These are phyloP conservation scores for Rachycentron canadum DNA, from an alignment of 2,797 vertebrate species.

Conservation along the genomic window DNA sequence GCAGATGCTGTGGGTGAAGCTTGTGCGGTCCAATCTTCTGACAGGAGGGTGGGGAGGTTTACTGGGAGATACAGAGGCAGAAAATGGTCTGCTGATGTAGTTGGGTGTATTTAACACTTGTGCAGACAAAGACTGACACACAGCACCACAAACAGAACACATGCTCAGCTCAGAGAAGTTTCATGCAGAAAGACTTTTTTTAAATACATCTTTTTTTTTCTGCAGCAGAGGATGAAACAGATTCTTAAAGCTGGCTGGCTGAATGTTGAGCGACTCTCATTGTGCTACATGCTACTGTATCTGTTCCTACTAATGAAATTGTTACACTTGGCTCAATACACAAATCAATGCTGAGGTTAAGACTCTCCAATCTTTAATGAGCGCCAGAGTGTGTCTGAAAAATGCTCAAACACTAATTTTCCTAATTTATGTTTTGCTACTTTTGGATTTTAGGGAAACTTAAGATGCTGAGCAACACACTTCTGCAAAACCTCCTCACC, in stretches of 20 bases:
- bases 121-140: slow-evolving; percentile 28
- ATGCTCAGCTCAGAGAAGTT: slow-evolving; percentile 6
- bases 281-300: slow-evolving; percentile 16
- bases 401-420: slow-evolving; percentile 3
- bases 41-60: slow-evolving; percentile 75
- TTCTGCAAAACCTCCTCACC: slow-evolving; percentile 27
- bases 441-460: slow-evolving; percentile 27
- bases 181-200: neutral
- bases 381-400: neutral
- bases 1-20: slow-evolving; percentile 46
- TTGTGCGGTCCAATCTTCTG: slow-evolving; percentile 75
- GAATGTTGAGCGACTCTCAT: neutral
- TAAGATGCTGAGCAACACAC: slow-evolving; percentile 37
- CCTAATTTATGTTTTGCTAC: slow-evolving; percentile 22
- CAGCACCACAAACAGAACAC: slow-evolving; percentile 27
- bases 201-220: neutral
- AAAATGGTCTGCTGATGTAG: slow-evolving; percentile 74
- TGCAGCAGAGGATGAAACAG: neutral
- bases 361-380: slow-evolving; percentile 31
- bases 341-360: slow-evolving; percentile 42
- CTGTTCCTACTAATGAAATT: slow-evolving; percentile 30
- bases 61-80: slow-evolving; percentile 73
- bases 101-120: slow-evolving; percentile 63
- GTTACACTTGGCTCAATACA: slow-evolving; percentile 33
- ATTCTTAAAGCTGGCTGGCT: neutral